Conservation (phyloP, 1,140 invertebrate genomes). For the Drosophila baimaii region DNA sequence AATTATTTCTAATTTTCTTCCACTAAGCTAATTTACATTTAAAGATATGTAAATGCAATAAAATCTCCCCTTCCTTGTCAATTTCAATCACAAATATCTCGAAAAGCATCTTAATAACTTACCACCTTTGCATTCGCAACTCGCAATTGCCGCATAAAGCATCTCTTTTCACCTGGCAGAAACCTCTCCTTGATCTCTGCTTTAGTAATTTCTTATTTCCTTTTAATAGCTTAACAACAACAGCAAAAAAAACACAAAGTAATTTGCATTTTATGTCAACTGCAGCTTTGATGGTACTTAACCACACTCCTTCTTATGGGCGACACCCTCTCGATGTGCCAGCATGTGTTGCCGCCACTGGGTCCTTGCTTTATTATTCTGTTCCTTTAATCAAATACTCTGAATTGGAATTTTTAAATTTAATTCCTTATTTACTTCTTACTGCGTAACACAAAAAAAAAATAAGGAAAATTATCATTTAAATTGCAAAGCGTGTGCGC, state of each 20-base stretch:
- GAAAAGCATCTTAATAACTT: neutral
- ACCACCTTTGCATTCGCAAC: too few species aligned
- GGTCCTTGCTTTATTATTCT: slow-evolving; percentile 8
- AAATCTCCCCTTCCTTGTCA: neutral
- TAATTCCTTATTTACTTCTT: slow-evolving; percentile 32
- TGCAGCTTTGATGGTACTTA: neutral
- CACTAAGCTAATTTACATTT: neutral
- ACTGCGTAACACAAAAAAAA: slow-evolving; percentile 8
- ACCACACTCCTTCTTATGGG: neutral
- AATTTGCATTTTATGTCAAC: slow-evolving; percentile 8
- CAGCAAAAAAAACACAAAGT: neutral
- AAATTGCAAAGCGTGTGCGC: slow-evolving; percentile 61
- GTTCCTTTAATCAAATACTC: slow-evolving; percentile 13
- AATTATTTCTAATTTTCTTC: neutral
- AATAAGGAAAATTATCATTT: slow-evolving; percentile 63
- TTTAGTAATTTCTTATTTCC: neutral
- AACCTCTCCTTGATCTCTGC: neutral
- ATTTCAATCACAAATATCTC: neutral
- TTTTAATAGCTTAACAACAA: slow-evolving; percentile 4
- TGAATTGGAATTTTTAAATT: slow-evolving; percentile 30
- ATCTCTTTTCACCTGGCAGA: neutral
- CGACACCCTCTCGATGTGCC: slow-evolving; percentile 20
- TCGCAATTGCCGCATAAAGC: neutral
- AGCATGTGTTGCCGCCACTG: slow-evolving; percentile 36
- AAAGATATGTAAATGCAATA: neutral